Evolutionary conservation across 2,888 invertebrate genomes (phyloP).

Genomic region (Zygaena filipendulae): DNA sequence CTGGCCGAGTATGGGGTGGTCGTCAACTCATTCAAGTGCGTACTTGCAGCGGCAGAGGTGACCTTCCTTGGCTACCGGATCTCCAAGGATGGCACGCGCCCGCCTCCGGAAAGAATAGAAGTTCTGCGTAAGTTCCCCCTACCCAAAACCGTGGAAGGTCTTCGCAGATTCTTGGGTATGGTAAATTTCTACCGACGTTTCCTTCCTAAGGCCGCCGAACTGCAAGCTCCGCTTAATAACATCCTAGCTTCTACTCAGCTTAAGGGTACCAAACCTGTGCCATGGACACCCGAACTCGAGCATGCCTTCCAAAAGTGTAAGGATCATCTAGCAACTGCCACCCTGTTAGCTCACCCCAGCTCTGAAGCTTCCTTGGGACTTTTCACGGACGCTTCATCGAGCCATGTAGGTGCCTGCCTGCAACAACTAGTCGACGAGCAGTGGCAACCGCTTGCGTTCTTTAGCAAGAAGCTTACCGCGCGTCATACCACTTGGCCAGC

Average conservation of each 20-base stretch:
- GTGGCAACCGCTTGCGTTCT: conserved; percentile 17
- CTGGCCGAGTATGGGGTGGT: conserved; percentile 17
- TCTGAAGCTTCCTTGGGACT: conserved; percentile 5
- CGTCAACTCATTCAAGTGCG: conserved; percentile 22
- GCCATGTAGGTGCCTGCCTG: conserved; percentile 11
- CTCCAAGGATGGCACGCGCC: conserved; percentile 13
- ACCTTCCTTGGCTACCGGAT: conserved; percentile 21
- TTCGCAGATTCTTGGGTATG: conserved; percentile 14
- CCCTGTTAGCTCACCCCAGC: conserved; percentile 2
- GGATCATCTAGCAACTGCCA: background rate
- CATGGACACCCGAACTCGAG: conserved; percentile 4
- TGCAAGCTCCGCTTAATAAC: conserved; percentile 7
- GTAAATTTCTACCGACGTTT: conserved; percentile 13
- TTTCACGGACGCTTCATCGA: conserved; percentile 12
- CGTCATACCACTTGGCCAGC: conserved; percentile 13
- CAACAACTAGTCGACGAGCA: conserved; percentile 8
- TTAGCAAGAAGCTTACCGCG: conserved; percentile 13
- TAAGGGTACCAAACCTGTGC: conserved; percentile 2
- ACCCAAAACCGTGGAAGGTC: conserved; percentile 9
- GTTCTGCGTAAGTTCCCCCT: conserved; percentile 7
- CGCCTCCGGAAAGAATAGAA: conserved; percentile 9
- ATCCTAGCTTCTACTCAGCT: conserved; percentile 1
- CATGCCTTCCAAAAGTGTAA: conserved; percentile 5
- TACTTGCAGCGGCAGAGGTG: conserved; percentile 17
- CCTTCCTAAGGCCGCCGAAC: conserved; percentile 9